Evolutionary conservation across 2,888 invertebrate species (phyloP).

Genomic region (Belgica antarctica): DNA sequence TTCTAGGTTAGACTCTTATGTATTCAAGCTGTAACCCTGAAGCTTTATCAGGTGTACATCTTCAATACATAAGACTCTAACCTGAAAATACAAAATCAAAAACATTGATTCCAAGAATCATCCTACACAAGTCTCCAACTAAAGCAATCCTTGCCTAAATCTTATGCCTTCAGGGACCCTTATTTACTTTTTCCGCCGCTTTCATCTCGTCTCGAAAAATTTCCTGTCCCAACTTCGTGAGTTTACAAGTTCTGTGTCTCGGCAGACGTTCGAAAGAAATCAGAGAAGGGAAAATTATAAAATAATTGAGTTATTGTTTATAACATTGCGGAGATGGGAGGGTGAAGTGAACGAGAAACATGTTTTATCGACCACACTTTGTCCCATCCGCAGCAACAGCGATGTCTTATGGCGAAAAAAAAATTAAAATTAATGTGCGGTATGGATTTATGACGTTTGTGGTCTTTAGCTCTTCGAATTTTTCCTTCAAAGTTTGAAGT

Average conservation of each 20-base stretch:
- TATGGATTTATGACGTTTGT: neutral
- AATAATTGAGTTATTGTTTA: slow-evolving; percentile 32
- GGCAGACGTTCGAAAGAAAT: slow-evolving; percentile 18
- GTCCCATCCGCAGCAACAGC: neutral
- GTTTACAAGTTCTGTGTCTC: neutral
- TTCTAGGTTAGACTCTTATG: no score
- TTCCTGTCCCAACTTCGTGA: neutral
- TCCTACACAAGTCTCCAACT: no score
- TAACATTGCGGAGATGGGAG: neutral
- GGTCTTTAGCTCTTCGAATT: neutral
- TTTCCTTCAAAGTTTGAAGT: neutral
- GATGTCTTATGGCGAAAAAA: neutral
- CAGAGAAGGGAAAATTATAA: slow-evolving; percentile 26
- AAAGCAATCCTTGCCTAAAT: no score
- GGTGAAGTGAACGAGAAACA: neutral
- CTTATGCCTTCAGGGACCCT: neutral
- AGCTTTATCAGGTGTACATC: neutral
- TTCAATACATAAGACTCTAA: no score
- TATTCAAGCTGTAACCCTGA: no score
- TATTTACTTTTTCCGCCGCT: neutral
- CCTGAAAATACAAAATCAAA: no score
- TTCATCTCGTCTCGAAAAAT: neutral
- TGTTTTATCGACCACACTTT: neutral
- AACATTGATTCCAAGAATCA: no score
- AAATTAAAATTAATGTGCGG: neutral